Conservation (phyloP, 1,140 invertebrate species). For the Ceratosolen solmsi region DNA sequence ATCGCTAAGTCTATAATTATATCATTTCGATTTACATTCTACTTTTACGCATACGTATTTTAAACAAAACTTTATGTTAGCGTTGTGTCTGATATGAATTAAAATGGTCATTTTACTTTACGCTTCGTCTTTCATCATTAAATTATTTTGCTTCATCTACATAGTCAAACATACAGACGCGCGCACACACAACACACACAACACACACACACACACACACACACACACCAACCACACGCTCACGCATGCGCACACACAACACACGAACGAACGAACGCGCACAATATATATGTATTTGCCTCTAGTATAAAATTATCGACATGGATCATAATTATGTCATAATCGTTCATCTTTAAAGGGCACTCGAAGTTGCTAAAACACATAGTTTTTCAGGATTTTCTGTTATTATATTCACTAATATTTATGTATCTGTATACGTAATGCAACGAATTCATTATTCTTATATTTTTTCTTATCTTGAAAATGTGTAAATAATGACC, state of each 20-base stretch:
- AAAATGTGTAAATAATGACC: neutral
- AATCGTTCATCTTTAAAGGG: constrained; percentile 52
- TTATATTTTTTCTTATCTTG: neutral
- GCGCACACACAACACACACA: neutral
- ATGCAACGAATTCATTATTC: constrained; percentile 18
- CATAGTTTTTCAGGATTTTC: constrained; percentile 17
- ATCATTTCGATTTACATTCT: constrained; percentile 29
- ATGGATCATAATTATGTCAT: constrained; percentile 36
- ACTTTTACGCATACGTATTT: constrained; percentile 22
- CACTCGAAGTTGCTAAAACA: constrained; percentile 52
- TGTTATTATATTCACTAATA: constrained; percentile 30
- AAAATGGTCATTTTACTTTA: constrained; percentile 57
- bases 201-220: neutral
- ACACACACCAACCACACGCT: constrained; percentile 1
- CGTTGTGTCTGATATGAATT: constrained; percentile 58
- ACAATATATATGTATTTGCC: constrained; percentile 44
- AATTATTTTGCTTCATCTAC: constrained; percentile 7
- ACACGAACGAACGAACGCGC: neutral
- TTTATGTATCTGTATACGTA: constrained; percentile 6
- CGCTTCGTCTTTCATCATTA: neutral
- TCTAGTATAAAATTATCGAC: constrained; percentile 70
- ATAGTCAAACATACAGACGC: neutral
- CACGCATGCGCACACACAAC: neutral
- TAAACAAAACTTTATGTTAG: constrained; percentile 35
- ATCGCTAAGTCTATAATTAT: constrained; percentile 33